Evolutionary conservation across 2,797 vertebrate species (phyloP).

Genomic region (Anguilla obscura): DNA sequence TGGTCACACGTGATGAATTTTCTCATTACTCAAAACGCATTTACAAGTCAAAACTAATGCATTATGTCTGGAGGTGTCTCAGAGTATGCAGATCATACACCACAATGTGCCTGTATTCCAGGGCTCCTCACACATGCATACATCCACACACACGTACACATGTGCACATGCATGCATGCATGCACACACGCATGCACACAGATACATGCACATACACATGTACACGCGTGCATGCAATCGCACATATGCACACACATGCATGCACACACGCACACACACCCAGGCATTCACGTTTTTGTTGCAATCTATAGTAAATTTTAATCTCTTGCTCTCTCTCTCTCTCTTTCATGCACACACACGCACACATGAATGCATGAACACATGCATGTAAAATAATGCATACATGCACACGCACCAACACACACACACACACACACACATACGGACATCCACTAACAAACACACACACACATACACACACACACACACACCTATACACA

Average conservation of each 20-base stretch:
- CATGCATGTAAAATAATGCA: not conserved
- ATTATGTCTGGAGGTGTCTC: constrained; percentile 4
- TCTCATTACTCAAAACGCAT: constrained; percentile 32
- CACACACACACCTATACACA: not conserved
- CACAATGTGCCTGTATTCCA: not conserved
- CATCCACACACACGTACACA: not conserved
- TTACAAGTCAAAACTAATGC: constrained; percentile 27
- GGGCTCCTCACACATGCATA: not conserved
- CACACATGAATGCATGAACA: not conserved
- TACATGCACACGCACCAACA: not conserved
- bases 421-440: not conserved
- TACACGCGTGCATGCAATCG: no score
- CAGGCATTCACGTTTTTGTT: not conserved
- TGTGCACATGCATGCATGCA: not conserved
- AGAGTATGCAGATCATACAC: not conserved
- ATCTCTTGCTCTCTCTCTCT: not conserved
- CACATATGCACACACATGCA: not conserved
- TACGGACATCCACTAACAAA: not conserved
- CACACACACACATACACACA: not conserved
- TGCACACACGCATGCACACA: not conserved
- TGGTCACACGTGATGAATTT: constrained; percentile 26
- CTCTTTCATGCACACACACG: not conserved
- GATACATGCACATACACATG: no score
- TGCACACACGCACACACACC: no score
- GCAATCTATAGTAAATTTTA: not conserved